These are phyloP conservation scores for Drosophila kuntzei DNA, from an alignment of 2,888 invertebrate genomes.

Conservation along the genomic window DNA sequence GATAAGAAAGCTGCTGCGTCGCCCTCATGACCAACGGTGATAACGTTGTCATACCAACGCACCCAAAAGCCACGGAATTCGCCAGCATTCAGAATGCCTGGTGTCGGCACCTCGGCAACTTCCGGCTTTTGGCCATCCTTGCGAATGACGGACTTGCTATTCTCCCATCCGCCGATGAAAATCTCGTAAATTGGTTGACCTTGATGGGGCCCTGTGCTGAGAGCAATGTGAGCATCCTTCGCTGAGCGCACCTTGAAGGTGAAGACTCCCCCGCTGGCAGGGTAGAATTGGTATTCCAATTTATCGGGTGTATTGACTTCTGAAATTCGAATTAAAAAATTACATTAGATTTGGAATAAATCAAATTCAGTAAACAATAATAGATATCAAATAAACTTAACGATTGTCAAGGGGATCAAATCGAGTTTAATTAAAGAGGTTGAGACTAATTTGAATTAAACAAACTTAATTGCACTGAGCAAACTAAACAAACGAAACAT, in stretches of 20 bases:
- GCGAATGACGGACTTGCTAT: constrained; percentile 93
- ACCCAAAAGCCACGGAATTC: constrained; percentile 95
- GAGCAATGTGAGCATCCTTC: constrained; percentile 94
- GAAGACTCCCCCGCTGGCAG: constrained; percentile 89
- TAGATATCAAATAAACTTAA: too few species aligned
- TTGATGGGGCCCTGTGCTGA: constrained; percentile 90
- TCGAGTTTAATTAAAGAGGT: too few species aligned
- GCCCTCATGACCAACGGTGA: constrained; percentile 91
- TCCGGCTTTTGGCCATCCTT: constrained; percentile 92
- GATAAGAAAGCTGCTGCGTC: constrained; percentile 90
- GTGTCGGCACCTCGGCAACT: constrained; percentile 89
- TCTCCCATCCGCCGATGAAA: constrained; percentile 95
- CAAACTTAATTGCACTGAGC: too few species aligned
- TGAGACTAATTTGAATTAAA: too few species aligned
- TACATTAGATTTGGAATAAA: not conserved
- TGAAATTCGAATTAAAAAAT: constrained; percentile 84
- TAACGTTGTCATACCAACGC: constrained; percentile 90
- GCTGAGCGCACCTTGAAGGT: constrained; percentile 92
- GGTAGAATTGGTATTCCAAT: constrained; percentile 93
- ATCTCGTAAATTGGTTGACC: constrained; percentile 93
- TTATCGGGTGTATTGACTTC: constrained; percentile 92
- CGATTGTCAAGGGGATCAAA: too few species aligned
- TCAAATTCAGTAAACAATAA: not conserved
- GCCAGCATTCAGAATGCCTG: constrained; percentile 89
- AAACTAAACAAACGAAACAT: too few species aligned